Evolutionary conservation across 2,797 vertebrate genomes (phyloP).

Genomic region (Hippopotamyrus pictus): DNA sequence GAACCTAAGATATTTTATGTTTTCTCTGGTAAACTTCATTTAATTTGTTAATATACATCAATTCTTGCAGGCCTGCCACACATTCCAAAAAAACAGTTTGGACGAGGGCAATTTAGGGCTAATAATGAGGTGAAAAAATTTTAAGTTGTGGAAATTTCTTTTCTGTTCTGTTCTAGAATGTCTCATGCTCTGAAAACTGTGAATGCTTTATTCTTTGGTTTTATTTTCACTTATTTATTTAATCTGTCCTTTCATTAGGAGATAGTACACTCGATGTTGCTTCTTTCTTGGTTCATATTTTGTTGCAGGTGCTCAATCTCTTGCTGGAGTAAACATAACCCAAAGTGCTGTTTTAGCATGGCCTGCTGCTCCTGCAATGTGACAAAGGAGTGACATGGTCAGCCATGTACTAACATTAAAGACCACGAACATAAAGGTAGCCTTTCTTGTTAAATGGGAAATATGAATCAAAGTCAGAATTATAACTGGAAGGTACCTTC

Average conservation of each 20-base stretch:
- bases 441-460: background rate
- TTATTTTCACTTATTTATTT: background rate
- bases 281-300: background rate
- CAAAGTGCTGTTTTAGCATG: background rate
- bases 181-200: too few species aligned
- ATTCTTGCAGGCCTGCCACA: too few species aligned
- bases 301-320: background rate
- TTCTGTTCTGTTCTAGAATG: too few species aligned
- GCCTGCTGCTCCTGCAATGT: background rate
- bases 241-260: background rate
- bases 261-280: background rate
- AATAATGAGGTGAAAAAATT: too few species aligned
- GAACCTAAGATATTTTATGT: too few species aligned
- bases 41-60: too few species aligned
- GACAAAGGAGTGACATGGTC: background rate
- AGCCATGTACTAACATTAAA: background rate
- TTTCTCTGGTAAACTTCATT: too few species aligned
- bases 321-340: background rate
- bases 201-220: too few species aligned
- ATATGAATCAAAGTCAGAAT: background rate
- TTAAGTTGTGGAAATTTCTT: too few species aligned
- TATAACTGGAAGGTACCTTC: constrained; percentile 17
- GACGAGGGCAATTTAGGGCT: too few species aligned
- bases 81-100: too few species aligned
- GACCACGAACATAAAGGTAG: background rate